Percentiles rank a stretch among this genome's conserved stretches.
Evolutionary conservation across 2,797 vertebrate genomes (phyloP).

Genomic region (Enteromius argenteus): DNA sequence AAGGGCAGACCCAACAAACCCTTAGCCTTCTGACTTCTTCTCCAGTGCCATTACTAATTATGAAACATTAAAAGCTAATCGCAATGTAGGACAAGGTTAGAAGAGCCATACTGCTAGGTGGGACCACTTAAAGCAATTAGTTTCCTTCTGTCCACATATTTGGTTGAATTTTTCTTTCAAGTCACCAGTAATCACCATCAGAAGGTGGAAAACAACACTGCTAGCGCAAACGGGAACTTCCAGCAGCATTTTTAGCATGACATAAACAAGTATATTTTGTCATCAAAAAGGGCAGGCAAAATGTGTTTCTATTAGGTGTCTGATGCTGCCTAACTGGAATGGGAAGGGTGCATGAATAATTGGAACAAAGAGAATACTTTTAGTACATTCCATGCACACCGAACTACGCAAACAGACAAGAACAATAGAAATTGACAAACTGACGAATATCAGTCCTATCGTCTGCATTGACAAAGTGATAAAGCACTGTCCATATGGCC

Average conservation of each 20-base stretch:
- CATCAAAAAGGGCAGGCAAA: conserved; percentile 38
- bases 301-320: conserved; percentile 15
- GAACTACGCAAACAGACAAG: conserved; percentile 29
- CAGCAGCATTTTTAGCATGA: neutral
- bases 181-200: conserved; percentile 13
- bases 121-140: conserved; percentile 66
- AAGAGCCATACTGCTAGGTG: conserved; percentile 72
- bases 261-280: conserved; percentile 37
- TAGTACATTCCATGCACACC: conserved; percentile 23
- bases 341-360: conserved; percentile 20
- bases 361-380: conserved; percentile 38
- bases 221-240: neutral
- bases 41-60: conserved; percentile 80
- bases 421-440: conserved; percentile 59
- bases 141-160: conserved; percentile 54
- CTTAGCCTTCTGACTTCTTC: conserved; percentile 77
- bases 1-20: conserved; percentile 78
- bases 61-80: conserved; percentile 83
- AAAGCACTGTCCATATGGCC: conserved; percentile 61
- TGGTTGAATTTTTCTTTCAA: conserved; percentile 28
- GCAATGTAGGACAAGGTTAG: conserved; percentile 76
- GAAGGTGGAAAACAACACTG: neutral
- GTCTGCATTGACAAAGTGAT: conserved; percentile 60
- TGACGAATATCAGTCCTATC: conserved; percentile 58
- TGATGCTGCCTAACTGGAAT: conserved; percentile 34